Base-by-base conservation (phyloP, 2,113 vertebrate species). In the Polypterus senegalus region DNA sequence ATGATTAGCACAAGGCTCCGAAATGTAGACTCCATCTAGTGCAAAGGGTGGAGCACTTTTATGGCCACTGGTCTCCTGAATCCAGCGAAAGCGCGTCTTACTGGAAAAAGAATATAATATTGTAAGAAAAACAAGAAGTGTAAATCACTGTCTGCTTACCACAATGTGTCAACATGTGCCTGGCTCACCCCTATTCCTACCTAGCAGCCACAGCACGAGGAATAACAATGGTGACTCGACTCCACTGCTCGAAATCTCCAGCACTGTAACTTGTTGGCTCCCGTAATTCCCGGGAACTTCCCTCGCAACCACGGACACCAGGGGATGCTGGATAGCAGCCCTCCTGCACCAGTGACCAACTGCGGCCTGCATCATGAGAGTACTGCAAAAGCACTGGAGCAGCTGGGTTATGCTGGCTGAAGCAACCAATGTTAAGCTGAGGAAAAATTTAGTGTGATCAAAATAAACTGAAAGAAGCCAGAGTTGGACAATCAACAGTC, bases 31-130 rank as follows among this genome's bases (percentile, higher is more conserved):
- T 0, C 93, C 90, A 0, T 99, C 96, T 67, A 99, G 65, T 8
- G 91, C 89, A 4, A 98, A 98, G 1, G 95, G 70, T 56, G 91
- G 88, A 3, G 91, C 89, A 0, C 89, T 90, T 63, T 90, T 89
- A 69, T 93, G 82, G 51, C 88, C 74, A 54, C 84, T 96, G 83
- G 90, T 98, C 73, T 99, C 92, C 76, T 99, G 96, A 76, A 97
- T 93, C 96, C 96, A 99, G 44, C 96, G 93, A 79, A 99, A 98
- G 57, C 94, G 86, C 2, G 91, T 98, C 79, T 97, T 99, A 72
- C 96, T 98, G 79, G 49, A 73, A 66, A 71, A 66, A 61, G 2
- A 7, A 63, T n/a, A 51, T 27, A 27, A 27, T 27, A 27, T 27
- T 27, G 27, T 27, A 27, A 27, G 27, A 27, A 27, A 27, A 53